Conservation (phyloP, 2,888 invertebrate genomes). For the Geophilus truncorum region DNA sequence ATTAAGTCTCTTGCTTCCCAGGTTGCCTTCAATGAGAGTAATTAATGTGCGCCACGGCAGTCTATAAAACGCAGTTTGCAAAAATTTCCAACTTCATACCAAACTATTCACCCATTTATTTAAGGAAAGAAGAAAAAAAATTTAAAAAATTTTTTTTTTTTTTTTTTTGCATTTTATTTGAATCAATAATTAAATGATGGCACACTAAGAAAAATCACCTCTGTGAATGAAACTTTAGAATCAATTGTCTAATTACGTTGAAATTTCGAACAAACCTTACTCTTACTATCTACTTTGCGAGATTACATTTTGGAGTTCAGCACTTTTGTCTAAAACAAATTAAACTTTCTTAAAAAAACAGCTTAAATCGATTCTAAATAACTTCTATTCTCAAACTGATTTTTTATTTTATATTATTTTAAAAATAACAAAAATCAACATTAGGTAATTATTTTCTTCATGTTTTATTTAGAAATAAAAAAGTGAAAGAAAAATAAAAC, state of each 20-base stretch:
- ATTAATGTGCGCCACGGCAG: constrained; percentile 15
- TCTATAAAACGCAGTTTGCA: not conserved
- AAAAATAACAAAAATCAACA: not conserved
- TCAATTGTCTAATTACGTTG: not conserved
- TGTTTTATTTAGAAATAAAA: not conserved
- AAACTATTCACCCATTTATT: not conserved
- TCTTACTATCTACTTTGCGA: not conserved
- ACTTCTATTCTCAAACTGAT: too few species aligned
- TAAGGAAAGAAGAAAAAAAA: not conserved
- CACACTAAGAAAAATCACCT: not conserved
- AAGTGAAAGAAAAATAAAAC: not conserved
- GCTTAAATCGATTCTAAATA: not conserved
- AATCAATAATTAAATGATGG: not conserved
- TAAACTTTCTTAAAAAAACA: not conserved
- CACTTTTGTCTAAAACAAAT: not conserved
- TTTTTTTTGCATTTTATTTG: not conserved
- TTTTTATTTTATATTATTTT: too few species aligned
- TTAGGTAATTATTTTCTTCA: too few species aligned
- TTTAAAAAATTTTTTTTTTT: too few species aligned
- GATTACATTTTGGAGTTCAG: not conserved
- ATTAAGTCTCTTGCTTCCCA: constrained; percentile 5
- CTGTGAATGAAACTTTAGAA: not conserved
- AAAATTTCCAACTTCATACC: not conserved
- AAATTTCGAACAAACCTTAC: not conserved
- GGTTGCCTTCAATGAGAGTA: constrained; percentile 11